phyloP scores from a whole-genome alignment of 2,113 vertebrate genomes.

The Cebidichthys violaceus region DNA sequence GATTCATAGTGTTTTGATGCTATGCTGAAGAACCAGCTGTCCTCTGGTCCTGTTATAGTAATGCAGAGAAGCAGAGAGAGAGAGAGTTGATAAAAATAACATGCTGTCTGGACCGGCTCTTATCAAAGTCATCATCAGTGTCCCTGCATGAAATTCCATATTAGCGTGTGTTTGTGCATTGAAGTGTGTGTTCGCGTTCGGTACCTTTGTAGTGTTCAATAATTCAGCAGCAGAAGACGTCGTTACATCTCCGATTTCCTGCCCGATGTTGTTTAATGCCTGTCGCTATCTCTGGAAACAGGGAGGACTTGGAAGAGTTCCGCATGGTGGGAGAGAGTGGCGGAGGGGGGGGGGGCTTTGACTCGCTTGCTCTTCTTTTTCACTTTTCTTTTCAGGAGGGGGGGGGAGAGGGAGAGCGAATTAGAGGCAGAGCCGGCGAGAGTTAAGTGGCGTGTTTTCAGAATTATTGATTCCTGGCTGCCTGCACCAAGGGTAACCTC shows the following conservation, averaged over 20 bases:
- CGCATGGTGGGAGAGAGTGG: not conserved
- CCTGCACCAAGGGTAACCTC: constrained; percentile 66
- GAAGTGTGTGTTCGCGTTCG: constrained; percentile 30
- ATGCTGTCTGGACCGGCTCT: constrained; percentile 36
- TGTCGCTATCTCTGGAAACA: constrained; percentile 53
- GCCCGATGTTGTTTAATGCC: constrained; percentile 43
- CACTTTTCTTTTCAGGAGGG: constrained; percentile 3
- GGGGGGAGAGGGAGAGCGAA: constrained; percentile 28
- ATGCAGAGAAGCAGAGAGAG: not conserved
- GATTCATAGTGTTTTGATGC: not conserved
- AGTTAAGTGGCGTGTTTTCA: constrained; percentile 69
- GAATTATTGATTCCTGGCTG: constrained; percentile 70
- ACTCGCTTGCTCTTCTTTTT: constrained; percentile 13
- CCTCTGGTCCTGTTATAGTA: not conserved
- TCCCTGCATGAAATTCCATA: constrained; percentile 63
- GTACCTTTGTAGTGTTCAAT: constrained; percentile 69
- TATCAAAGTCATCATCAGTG: constrained; percentile 60
- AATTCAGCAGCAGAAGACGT: constrained; percentile 67
- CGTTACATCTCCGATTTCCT: constrained; percentile 68
- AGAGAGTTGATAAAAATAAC: constrained; percentile 16
- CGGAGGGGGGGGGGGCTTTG: constrained; percentile 39
- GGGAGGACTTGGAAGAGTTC: constrained; percentile 25
- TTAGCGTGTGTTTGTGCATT: constrained; percentile 45
- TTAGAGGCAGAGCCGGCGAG: constrained; percentile 25
- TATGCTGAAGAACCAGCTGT: not conserved